Conservation (phyloP, 1,140 invertebrate genomes). For the Akabosia matsudoensis region DNA sequence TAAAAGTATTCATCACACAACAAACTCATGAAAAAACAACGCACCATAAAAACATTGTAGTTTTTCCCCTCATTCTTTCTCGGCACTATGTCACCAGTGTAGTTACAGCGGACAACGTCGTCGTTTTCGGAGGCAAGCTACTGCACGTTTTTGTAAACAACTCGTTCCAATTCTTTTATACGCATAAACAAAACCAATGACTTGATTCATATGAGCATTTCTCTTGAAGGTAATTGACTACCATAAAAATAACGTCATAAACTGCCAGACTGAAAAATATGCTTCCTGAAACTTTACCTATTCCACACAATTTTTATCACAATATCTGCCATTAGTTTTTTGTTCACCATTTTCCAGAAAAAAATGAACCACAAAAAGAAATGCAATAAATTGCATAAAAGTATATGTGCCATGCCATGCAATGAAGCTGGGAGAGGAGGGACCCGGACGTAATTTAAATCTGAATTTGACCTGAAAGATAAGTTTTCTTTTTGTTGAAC, state of each 20-base stretch:
- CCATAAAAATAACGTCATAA: conserved; percentile 21
- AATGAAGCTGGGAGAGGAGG: not conserved
- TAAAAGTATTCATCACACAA: not conserved
- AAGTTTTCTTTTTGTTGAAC: too few species aligned
- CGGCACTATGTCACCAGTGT: too few species aligned
- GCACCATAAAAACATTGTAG: not conserved
- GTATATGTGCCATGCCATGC: not conserved
- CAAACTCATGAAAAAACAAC: not conserved
- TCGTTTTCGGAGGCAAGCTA: too few species aligned
- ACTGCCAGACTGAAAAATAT: conserved; percentile 13
- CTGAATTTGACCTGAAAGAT: not conserved
- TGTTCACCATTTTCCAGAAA: too few species aligned
- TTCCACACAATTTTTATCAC: not conserved
- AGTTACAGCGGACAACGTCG: too few species aligned
- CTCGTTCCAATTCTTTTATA: too few species aligned
- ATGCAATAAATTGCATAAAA: not conserved
- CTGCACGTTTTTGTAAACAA: too few species aligned
- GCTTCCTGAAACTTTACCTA: not conserved
- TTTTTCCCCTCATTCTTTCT: too few species aligned
- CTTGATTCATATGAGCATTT: conserved; percentile 7
- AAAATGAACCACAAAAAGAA: not conserved
- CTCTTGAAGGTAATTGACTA: conserved; percentile 5
- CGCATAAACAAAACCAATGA: conserved; percentile 4
- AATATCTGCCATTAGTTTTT: too few species aligned
- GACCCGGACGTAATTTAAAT: not conserved